Evolutionary conservation across 2,113 vertebrate genomes (phyloP).

Genomic region (Pheucticus melanocephalus): DNA sequence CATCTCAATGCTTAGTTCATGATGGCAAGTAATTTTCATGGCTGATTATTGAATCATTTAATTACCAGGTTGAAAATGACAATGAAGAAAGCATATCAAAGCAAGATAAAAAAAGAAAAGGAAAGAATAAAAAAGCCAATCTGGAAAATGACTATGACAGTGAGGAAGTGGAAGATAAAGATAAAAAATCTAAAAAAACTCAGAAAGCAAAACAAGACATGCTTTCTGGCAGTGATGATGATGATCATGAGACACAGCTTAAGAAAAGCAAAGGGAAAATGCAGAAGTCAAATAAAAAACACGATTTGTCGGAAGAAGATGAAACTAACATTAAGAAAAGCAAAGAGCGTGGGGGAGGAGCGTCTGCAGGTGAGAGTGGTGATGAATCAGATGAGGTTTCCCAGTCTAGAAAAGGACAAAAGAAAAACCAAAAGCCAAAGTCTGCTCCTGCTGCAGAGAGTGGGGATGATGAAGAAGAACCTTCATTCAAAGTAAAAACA

Average conservation of each 20-base stretch:
- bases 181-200: conserved; percentile 73
- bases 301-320: conserved; percentile 71
- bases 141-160: conserved; percentile 82
- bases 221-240: conserved; percentile 79
- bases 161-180: conserved; percentile 74
- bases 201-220: conserved; percentile 69
- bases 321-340: conserved; percentile 56
- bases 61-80: conserved; percentile 79
- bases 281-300: conserved; percentile 76
- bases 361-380: conserved; percentile 70
- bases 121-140: conserved; percentile 81
- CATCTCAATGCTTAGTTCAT: not conserved
- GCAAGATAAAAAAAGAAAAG: conserved; percentile 92
- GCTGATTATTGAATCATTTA: not conserved
- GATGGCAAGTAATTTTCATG: not conserved
- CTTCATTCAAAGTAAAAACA: conserved; percentile 91
- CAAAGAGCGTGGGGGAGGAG: conserved; percentile 45
- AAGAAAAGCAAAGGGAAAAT: conserved; percentile 78
- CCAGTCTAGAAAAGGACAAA: conserved; percentile 78
- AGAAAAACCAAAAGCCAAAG: conserved; percentile 85
- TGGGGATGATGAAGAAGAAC: conserved; percentile 77
- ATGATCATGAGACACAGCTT: conserved; percentile 65
- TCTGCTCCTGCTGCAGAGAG: conserved; percentile 72
- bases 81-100: conserved; percentile 78
- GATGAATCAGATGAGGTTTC: conserved; percentile 78